These are phyloP conservation scores for Clostera curtula DNA, from an alignment of 2,888 invertebrate species.

Conservation along the genomic window DNA sequence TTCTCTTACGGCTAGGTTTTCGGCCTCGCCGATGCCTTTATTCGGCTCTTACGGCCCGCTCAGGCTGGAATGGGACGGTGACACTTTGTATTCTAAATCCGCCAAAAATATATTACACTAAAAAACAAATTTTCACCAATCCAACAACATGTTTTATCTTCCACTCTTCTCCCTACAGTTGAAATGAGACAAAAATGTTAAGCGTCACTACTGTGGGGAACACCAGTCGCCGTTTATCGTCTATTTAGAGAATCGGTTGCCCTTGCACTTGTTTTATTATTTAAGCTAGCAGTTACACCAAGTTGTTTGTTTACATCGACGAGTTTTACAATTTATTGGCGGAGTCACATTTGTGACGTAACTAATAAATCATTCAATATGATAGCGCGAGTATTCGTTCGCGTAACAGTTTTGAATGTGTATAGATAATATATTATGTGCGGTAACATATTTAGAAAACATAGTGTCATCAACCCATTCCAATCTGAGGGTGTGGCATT, in stretches of 20 bases:
- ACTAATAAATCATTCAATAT: too few relatives aligned
- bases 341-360: not conserved
- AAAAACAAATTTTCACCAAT: constrained; percentile 9
- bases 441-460: too few relatives aligned
- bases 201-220: constrained; percentile 15
- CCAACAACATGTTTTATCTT: constrained; percentile 25
- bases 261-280: constrained; percentile 42
- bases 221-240: constrained; percentile 40
- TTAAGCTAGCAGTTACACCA: constrained; percentile 17
- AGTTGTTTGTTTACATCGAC: constrained; percentile 3
- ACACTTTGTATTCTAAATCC: too few relatives aligned
- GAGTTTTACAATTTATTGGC: not conserved
- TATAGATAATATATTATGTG: too few relatives aligned
- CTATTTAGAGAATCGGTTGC: constrained; percentile 41
- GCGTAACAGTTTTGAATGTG: too few relatives aligned
- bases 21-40: too few relatives aligned
- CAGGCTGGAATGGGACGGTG: too few relatives aligned
- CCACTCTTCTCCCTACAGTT: constrained; percentile 32
- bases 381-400: too few relatives aligned
- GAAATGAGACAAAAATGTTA: constrained; percentile 20
- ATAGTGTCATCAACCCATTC: too few relatives aligned
- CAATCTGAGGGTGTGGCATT: too few relatives aligned
- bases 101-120: constrained; percentile 9
- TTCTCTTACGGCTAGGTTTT: too few relatives aligned
- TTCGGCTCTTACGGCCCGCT: too few relatives aligned